Conservation (phyloP, 2,113 vertebrate genomes). For the Pygoscelis antarcticus region DNA sequence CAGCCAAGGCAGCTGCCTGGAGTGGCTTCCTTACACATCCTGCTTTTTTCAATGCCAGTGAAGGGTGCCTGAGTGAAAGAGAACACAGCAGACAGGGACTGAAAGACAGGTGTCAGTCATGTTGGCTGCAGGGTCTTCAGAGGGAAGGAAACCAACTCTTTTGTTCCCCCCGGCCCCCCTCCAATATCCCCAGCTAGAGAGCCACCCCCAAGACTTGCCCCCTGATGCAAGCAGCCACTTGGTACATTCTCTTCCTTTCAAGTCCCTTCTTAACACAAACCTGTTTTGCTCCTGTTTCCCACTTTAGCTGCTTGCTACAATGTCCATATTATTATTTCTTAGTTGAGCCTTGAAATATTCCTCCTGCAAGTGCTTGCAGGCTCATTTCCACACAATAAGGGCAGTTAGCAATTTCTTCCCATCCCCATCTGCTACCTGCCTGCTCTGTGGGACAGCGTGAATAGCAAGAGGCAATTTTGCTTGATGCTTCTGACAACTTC, state of each 20-base stretch:
- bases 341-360: conserved; percentile 10
- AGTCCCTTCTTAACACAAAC: background rate
- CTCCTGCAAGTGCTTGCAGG: background rate
- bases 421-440: conserved; percentile 61
- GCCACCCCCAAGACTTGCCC: background rate
- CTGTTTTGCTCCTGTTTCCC: conserved; percentile 11
- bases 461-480: conserved; percentile 31
- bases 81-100: background rate
- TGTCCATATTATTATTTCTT: conserved; percentile 1
- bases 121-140: background rate
- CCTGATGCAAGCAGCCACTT: background rate
- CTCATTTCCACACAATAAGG: conserved; percentile 48
- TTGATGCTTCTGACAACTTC: conserved; percentile 48
- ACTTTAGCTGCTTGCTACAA: conserved; percentile 1
- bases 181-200: background rate
- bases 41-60: background rate
- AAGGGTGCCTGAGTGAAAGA: background rate
- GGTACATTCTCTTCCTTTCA: background rate
- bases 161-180: background rate
- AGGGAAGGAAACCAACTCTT: conserved; percentile 2
- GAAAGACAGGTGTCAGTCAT: conserved; percentile 39
- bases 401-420: conserved; percentile 33
- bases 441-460: background rate
- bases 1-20: background rate
- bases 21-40: conserved; percentile 7